phyloP scores from a whole-genome alignment of 1,140 invertebrate genomes.

The Nylanderia fulva region DNA sequence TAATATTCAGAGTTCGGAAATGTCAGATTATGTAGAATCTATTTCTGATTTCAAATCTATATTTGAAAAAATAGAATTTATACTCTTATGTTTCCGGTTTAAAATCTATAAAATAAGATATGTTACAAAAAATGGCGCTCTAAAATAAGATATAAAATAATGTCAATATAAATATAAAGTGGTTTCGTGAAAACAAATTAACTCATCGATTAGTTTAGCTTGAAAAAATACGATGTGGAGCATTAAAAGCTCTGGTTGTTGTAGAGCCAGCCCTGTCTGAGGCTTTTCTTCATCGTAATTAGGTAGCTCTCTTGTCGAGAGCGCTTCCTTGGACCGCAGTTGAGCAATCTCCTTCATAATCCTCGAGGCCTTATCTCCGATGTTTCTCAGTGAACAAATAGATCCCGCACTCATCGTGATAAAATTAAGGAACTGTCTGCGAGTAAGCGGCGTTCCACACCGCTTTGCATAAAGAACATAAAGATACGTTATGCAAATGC shows the following conservation, averaged over 20 bases:
- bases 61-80: too few relatives aligned
- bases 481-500: slow-evolving; percentile 6
- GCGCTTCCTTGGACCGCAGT: slow-evolving; percentile 59
- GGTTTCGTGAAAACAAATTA: not conserved
- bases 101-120: too few relatives aligned
- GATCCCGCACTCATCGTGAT: slow-evolving; percentile 74
- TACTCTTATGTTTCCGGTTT: too few relatives aligned
- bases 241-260: not conserved
- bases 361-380: slow-evolving; percentile 65
- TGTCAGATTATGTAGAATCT: not conserved
- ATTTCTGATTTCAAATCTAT: too few relatives aligned
- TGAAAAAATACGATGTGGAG: slow-evolving; percentile 6
- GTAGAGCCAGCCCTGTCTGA: slow-evolving; percentile 26
- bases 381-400: slow-evolving; percentile 78
- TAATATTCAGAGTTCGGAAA: not conserved
- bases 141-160: too few relatives aligned
- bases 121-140: too few relatives aligned
- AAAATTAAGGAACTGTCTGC: slow-evolving; percentile 76
- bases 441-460: slow-evolving; percentile 1
- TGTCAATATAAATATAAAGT: too few relatives aligned
- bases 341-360: slow-evolving; percentile 70
- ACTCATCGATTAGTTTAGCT: not conserved
- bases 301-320: slow-evolving; percentile 66
- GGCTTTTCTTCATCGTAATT: slow-evolving; percentile 64
- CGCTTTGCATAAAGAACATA: slow-evolving; percentile 26